These are phyloP conservation scores for Artemisiospiza belli DNA, from an alignment of 2,113 vertebrate genomes.

Conservation along the genomic window DNA sequence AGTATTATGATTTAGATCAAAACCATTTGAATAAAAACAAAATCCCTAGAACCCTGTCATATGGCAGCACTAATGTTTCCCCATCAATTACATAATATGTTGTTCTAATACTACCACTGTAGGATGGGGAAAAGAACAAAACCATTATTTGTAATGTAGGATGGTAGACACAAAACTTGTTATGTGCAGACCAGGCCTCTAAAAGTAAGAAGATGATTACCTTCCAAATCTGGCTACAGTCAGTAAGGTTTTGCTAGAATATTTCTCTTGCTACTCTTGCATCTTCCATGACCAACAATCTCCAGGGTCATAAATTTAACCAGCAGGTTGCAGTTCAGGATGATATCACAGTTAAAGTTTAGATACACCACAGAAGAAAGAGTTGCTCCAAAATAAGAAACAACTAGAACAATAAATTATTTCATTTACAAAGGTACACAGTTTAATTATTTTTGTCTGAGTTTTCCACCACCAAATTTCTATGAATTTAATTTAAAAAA, in stretches of 20 bases:
- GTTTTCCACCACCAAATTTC: not conserved
- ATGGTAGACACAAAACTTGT: not conserved
- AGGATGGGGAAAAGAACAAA: not conserved
- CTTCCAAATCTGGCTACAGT: not conserved
- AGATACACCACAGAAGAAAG: not conserved
- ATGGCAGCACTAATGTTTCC: not conserved
- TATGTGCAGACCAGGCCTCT: not conserved
- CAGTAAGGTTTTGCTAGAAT: not conserved
- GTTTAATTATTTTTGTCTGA: not conserved
- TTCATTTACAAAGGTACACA: not conserved
- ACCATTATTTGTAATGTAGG: not conserved
- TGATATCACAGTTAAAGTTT: not conserved
- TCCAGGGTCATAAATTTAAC: not conserved
- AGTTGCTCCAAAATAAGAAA: slow-evolving; percentile 2
- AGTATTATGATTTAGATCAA: not conserved
- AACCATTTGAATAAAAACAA: not conserved
- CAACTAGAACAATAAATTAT: not conserved
- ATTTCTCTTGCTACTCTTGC: not conserved
- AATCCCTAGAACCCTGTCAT: not conserved
- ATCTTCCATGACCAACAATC: not conserved
- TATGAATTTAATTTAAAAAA: not conserved
- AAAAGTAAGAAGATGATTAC: not conserved
- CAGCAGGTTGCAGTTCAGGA: slow-evolving; percentile 3
- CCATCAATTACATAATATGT: not conserved
- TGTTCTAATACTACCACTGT: not conserved